A percentile compares a stretch with the other conserved stretches of the same genome.
Conservation (phyloP, 2,888 invertebrate genomes). For the Monochamus alternatus region DNA sequence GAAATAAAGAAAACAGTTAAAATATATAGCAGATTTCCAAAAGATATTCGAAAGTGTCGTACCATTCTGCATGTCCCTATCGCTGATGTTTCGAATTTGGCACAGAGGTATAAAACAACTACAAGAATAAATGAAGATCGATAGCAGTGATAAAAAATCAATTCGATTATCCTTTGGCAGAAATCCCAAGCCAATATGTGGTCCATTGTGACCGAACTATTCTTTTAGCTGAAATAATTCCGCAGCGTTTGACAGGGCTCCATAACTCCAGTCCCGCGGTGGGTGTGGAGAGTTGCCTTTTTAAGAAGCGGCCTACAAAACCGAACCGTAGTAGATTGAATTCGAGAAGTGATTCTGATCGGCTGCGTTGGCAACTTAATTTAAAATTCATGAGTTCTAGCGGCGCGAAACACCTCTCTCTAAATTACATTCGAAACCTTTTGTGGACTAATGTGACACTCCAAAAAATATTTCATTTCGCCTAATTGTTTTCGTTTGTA, state of each 20-base stretch:
- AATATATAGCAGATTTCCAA: no score
- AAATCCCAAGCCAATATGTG: background rate
- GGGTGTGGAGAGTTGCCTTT: conserved; percentile 38
- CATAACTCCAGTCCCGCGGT: conserved; percentile 32
- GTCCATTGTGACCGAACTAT: conserved; percentile 4
- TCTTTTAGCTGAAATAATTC: conserved; percentile 17
- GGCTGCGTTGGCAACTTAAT: conserved; percentile 22
- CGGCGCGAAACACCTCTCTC: conserved; percentile 7
- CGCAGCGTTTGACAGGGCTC: conserved; percentile 16
- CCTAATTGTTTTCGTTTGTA: conserved; percentile 8
- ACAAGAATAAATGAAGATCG: no score
- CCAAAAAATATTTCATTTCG: conserved; percentile 13
- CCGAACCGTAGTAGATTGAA: conserved; percentile 22
- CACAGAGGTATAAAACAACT: no score
- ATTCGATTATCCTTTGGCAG: no score
- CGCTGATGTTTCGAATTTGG: no score
- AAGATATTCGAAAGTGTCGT: no score
- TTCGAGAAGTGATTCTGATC: conserved; percentile 26
- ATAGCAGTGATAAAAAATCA: no score
- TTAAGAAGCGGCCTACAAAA: conserved; percentile 34
- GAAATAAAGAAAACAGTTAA: no score
- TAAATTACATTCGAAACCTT: conserved; percentile 20
- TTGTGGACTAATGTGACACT: conserved; percentile 1
- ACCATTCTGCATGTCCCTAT: no score
- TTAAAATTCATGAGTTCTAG: conserved; percentile 32